Evolutionary conservation across 2,888 invertebrate genomes (phyloP), one percentile per base, ranked within the genome.

Genomic region (Trachelus stipa): DNA sequence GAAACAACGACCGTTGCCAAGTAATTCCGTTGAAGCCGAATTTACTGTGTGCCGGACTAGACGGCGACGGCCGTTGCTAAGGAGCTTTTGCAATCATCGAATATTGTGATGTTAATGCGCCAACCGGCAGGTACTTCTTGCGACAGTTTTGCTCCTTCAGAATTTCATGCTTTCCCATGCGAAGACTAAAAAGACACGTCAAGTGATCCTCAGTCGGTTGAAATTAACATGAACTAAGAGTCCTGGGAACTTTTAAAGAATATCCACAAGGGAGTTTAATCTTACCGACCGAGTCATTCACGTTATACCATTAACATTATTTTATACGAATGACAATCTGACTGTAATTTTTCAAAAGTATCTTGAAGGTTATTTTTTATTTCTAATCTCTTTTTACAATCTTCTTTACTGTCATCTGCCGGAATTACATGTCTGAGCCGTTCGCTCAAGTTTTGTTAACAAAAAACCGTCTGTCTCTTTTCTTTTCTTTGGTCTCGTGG

Each of bases 81-180:
- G 71, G 12, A 31, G 71, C 71, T 31, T 71, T 34, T 33, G 79
- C 77, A 79, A 81, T 80, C 78, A 75, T 75, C 73, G 75, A 75
- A 81, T 80, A 76, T 81, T 81, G 81, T 81, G 69, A 81, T 81
- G 81, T 77, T 81, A 80, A 81, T 81, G 71, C 31, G 71, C 56
- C 56, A 23, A 23, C 56, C 56, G 56, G 56, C 56, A 56, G 56
- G 56, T 56, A 56, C 56, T 56, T 56, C 9, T 56, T 56, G 23
- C 23, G 56, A 56, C 56, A 56, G 56, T 23, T 6, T 56, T 56
- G 23, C 23, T 23, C 23, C 23, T 56, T 56, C 23, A 23, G 56
- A 23, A 56, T 23, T 56, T 56, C 56, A 23, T 56, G 56, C 23
- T 56, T 56, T 56, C 56, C 23, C 56, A 56, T 23, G 9, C 23